Percentiles rank a stretch among this genome's conserved stretches.
phyloP scores from a whole-genome alignment of 1,140 invertebrate genomes.

The Drosophila kohkoa region DNA sequence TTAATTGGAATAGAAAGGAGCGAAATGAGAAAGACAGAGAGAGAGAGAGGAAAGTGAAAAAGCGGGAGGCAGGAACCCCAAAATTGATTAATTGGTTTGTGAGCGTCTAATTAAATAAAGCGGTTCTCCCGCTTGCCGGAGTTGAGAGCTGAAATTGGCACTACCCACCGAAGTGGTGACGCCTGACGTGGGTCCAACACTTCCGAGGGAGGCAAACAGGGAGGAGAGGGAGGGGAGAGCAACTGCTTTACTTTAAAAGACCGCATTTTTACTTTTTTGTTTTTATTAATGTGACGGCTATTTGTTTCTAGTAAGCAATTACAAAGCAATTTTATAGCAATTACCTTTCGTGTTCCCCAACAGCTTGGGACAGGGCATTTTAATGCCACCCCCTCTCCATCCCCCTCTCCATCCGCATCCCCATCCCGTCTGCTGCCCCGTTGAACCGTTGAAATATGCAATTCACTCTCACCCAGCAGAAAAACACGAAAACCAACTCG shows the following conservation, averaged over 20 bases:
- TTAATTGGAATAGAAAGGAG: constrained; percentile 15
- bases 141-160: constrained; percentile 40
- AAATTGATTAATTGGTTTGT: constrained; percentile 83
- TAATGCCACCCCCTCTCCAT: constrained; percentile 54
- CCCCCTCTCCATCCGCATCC: constrained; percentile 23
- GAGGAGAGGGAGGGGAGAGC: background rate
- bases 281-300: constrained; percentile 82
- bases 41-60: background rate
- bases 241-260: constrained; percentile 52
- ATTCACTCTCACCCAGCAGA: constrained; percentile 51
- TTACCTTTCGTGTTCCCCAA: constrained; percentile 71
- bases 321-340: constrained; percentile 83
- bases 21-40: constrained; percentile 1
- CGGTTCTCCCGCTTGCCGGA: constrained; percentile 43
- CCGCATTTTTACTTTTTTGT: constrained; percentile 68
- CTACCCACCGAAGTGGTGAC: constrained; percentile 49
- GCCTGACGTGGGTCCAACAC: constrained; percentile 51
- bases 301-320: constrained; percentile 83
- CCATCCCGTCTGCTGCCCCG: constrained; percentile 14
- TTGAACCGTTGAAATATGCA: constrained; percentile 70
- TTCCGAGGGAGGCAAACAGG: constrained; percentile 8
- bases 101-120: constrained; percentile 83
- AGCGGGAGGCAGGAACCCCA: constrained; percentile 23
- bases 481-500: background rate
- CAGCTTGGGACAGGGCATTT: constrained; percentile 75